These are phyloP conservation scores for Hypolimnas misippus DNA, from an alignment of 2,888 invertebrate species.

Conservation along the genomic window DNA sequence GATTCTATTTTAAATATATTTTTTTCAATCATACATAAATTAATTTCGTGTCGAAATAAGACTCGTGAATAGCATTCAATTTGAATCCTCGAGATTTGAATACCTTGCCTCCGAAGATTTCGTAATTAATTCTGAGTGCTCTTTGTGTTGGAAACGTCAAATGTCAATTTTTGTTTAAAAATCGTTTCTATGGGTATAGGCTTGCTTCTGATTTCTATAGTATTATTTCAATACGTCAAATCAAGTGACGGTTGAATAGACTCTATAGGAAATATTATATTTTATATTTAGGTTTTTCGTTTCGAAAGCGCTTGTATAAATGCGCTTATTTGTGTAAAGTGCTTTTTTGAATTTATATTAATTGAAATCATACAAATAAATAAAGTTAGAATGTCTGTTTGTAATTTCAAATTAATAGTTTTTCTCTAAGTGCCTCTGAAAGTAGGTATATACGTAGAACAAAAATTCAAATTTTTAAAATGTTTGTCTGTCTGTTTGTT, in stretches of 20 bases:
- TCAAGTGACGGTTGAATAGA: conserved; percentile 1
- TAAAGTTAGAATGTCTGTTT: no score
- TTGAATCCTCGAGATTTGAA: conserved; percentile 44
- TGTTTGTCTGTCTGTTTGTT: no score
- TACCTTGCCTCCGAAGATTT: conserved; percentile 39
- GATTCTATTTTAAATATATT: conserved; percentile 22
- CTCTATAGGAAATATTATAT: neutral
- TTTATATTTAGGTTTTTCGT: no score
- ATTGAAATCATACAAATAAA: no score
- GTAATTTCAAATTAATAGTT: no score
- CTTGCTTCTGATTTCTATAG: conserved; percentile 20
- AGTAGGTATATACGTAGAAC: no score
- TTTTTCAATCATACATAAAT: conserved; percentile 29
- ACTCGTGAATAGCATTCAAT: conserved; percentile 38
- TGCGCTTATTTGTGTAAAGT: no score
- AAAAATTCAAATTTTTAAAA: no score
- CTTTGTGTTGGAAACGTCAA: conserved; percentile 36
- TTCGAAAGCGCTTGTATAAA: no score
- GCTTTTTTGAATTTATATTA: no score
- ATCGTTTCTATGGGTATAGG: conserved; percentile 20
- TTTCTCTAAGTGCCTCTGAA: no score
- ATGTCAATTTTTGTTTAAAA: conserved; percentile 34
- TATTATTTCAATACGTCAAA: conserved; percentile 4
- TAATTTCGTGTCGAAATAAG: conserved; percentile 36
- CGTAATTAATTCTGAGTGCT: conserved; percentile 44